Evolutionary conservation across 2,888 invertebrate species (phyloP), one percentile per base, ranked within the genome.

Genomic region (Pandemis corylana): DNA sequence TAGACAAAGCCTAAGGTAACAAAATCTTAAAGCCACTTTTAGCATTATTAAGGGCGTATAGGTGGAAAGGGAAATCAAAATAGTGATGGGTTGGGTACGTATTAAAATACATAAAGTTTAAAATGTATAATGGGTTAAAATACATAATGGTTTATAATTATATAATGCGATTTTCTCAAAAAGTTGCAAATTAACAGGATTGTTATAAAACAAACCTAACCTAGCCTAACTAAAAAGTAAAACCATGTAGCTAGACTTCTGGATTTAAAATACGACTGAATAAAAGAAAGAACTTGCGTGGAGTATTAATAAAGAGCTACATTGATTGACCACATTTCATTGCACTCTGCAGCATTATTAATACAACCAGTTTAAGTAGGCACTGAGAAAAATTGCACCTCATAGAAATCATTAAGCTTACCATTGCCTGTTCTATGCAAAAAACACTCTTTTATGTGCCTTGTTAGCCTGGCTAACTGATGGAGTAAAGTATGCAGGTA

Each of bases 401-500:
- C 49, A 65, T 42, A 12, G 6, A 68, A 68, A 68, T 64, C 64
- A 59, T 15, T n/a, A 2, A 0, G 65, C 10, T 13, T 56, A 59
- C 13, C 15, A n/a, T 13, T 51, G 2, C 10, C 1, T 44, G 53
- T 53, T 12, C 10, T 68, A 63, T 41, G 42, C 5, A n/a, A 53
- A 46, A 69, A 70, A 64, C 15, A 12, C 41, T 53, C 66, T 66
- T 75, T 41, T 67, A 67, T 53, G 36, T 71, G 46, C n/a, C 70
- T 67, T 56, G 75, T 75, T 71, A 71, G 62, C 3, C 36, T 56
- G 67, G 75, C 46, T 63, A 46, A 71, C 15, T 68, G 28, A 59
- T 44, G 53, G 61, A 41, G 67, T 9, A 67, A 75, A 49, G 44
- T 75, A 51, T 59, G 65, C 69, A 66, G 44, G 75, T 75, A 75